Evolutionary conservation across 2,888 invertebrate species (phyloP).

Genomic region (Hemaris fuciformis): DNA sequence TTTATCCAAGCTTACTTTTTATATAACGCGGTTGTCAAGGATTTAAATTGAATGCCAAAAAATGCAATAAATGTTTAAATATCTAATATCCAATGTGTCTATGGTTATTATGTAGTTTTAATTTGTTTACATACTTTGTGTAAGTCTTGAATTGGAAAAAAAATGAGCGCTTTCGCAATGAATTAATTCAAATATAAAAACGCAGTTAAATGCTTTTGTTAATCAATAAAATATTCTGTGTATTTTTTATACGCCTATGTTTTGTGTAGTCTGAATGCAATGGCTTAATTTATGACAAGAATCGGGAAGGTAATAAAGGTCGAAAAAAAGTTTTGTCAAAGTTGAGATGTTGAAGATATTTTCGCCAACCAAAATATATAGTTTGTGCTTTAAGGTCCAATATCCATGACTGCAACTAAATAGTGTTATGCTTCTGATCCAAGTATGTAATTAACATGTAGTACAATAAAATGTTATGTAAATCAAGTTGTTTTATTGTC

Average conservation of each 20-base stretch:
- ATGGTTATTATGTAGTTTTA: neutral
- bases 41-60: too few relatives aligned
- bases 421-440: constrained; percentile 41
- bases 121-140: neutral
- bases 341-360: neutral
- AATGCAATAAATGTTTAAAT: too few relatives aligned
- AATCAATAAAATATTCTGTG: neutral
- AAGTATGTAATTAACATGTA: constrained; percentile 48
- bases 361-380: neutral
- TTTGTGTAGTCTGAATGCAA: too few relatives aligned
- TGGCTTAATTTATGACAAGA: neutral
- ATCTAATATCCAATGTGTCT: neutral
- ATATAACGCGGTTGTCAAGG: too few relatives aligned
- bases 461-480: constrained; percentile 67
- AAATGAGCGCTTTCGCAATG: neutral
- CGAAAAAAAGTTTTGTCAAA: neutral
- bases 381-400: neutral
- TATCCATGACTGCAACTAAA: neutral
- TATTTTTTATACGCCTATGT: too few relatives aligned
- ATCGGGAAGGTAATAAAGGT: neutral
- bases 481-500: constrained; percentile 21
- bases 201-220: neutral
- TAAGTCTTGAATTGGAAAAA: neutral
- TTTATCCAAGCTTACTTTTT: too few relatives aligned
- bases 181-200: neutral